Conservation (phyloP, 1,140 invertebrate genomes). For the Eufriesea mexicana region DNA sequence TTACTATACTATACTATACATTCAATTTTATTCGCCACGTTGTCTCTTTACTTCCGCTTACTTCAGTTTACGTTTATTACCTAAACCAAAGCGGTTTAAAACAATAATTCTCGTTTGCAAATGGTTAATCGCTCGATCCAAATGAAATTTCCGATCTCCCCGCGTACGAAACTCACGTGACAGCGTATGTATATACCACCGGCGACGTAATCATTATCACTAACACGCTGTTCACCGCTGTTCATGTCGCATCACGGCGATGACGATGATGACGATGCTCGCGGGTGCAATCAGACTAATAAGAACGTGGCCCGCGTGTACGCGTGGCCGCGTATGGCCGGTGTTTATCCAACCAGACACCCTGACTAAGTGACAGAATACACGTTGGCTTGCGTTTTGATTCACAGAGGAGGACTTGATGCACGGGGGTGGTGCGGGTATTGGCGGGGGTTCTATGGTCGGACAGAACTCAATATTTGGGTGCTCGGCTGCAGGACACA, state of each 20-base stretch:
- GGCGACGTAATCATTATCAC: constrained; percentile 5
- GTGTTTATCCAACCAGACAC: constrained; percentile 59
- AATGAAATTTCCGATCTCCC: constrained; percentile 34
- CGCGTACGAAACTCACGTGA: constrained; percentile 22
- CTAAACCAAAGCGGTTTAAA: too few relatives aligned
- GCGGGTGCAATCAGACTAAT: constrained; percentile 57
- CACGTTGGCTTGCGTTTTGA: constrained; percentile 66
- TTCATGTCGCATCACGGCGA: constrained; percentile 7
- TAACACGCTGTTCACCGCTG: constrained; percentile 32
- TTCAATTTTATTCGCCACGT: too few relatives aligned
- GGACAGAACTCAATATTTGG: constrained; percentile 87
- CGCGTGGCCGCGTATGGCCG: constrained; percentile 8
- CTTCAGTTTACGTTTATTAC: too few relatives aligned
- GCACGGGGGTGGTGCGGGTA: constrained; percentile 79
- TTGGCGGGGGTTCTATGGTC: constrained; percentile 81
- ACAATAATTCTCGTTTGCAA: too few relatives aligned
- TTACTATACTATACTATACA: too few relatives aligned
- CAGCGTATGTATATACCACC: not conserved
- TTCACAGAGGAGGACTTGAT: constrained; percentile 82
- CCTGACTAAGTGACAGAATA: constrained; percentile 63
- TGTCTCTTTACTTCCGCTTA: too few relatives aligned
- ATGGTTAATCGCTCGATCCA: not conserved
- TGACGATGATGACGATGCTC: constrained; percentile 8
- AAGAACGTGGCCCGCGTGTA: constrained; percentile 43
- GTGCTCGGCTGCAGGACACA: constrained; percentile 93